Conservation (phyloP, 2,888 invertebrate species). For the Tipula helvola region DNA sequence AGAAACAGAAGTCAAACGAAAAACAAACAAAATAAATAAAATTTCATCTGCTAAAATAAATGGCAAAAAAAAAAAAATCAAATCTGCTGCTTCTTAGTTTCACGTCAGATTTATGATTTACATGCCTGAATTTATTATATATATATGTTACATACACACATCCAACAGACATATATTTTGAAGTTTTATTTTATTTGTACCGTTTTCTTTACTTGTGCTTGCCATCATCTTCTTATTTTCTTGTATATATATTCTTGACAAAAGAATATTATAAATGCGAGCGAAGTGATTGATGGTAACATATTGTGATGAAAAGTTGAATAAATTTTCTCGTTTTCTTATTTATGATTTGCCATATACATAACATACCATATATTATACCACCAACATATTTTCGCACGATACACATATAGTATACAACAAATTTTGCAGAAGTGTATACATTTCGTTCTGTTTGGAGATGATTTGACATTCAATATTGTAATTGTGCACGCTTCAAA, state of each 20-base stretch:
- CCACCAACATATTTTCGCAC: not conserved
- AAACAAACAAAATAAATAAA: not conserved
- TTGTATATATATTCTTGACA: not conserved
- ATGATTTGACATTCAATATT: not conserved
- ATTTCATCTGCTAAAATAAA: not conserved
- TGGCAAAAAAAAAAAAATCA: not conserved
- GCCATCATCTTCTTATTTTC: not conserved
- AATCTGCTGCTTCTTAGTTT: not conserved
- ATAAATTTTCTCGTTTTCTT: not conserved
- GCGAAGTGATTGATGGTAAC: not conserved
- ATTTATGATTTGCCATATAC: not conserved
- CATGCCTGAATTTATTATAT: constrained; percentile 4
- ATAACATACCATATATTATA: not conserved
- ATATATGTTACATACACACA: not conserved
- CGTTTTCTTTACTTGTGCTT: not conserved
- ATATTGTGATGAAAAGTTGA: constrained; percentile 4
- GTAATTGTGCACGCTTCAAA: not conserved
- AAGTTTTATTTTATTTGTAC: not conserved
- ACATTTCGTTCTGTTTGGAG: not conserved
- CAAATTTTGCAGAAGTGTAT: not conserved
- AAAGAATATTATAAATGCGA: not conserved
- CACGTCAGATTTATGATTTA: not conserved
- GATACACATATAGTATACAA: not conserved
- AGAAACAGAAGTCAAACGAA: not conserved
- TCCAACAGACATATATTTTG: not conserved